These are phyloP conservation scores for Callyntrura sp. DNA, from an alignment of 2,888 invertebrate genomes.

Conservation along the genomic window DNA sequence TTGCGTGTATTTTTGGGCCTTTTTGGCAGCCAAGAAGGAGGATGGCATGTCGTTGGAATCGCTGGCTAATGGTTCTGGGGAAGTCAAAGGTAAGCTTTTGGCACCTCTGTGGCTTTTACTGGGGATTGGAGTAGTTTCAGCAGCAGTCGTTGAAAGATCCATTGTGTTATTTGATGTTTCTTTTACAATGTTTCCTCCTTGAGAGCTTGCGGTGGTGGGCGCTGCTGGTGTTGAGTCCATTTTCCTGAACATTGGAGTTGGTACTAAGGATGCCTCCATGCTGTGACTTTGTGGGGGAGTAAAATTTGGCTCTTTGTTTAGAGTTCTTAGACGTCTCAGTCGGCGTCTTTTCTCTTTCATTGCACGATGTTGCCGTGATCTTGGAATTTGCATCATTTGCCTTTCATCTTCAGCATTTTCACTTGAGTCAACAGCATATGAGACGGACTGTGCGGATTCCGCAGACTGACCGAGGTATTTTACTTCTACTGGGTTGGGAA, in stretches of 20 bases:
- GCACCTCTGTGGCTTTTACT: constrained; percentile 27
- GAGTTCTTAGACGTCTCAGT: constrained; percentile 67
- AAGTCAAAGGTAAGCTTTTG: constrained; percentile 38
- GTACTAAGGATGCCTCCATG: constrained; percentile 6
- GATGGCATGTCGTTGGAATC: constrained; percentile 50
- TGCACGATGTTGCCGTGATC: constrained; percentile 61
- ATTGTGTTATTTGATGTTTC: neutral
- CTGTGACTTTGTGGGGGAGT: neutral
- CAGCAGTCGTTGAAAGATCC: neutral
- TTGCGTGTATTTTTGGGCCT: constrained; percentile 58
- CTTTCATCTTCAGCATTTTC: constrained; percentile 44
- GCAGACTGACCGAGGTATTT: constrained; percentile 66
- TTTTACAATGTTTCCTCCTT: neutral
- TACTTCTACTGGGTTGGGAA: constrained; percentile 51
- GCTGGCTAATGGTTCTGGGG: constrained; percentile 12
- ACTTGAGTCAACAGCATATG: constrained; percentile 51
- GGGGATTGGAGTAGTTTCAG: neutral
- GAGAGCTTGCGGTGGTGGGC: neutral
- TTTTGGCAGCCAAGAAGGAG: constrained; percentile 22
- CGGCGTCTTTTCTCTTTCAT: constrained; percentile 74
- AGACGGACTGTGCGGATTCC: constrained; percentile 60
- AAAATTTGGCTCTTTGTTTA: constrained; percentile 46
- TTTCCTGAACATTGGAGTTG: constrained; percentile 31
- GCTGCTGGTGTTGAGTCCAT: neutral
- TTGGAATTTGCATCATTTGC: constrained; percentile 33